phyloP scores from a whole-genome alignment of 2,113 vertebrate genomes.

The human region GRCh38 chr13:41731001-41731500 shows the following conservation, averaged over 20 bases:
- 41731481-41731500: conserved; percentile 23
- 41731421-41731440: not conserved
- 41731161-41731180: not conserved
- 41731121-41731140: not conserved
- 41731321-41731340: not conserved
- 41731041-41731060: too few relatives aligned
- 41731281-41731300: not conserved
- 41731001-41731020: too few relatives aligned
- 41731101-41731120: not conserved
- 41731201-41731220: not conserved
- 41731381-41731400: not conserved
- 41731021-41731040: too few relatives aligned
- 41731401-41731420: conserved; percentile 28
- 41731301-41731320: not conserved
- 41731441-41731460: not conserved
- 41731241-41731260: not conserved
- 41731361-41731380: not conserved
- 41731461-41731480: conserved; percentile 13
- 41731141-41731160: not conserved
- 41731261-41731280: not conserved
- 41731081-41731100: conserved; percentile 11
- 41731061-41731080: not conserved
- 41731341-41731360: not conserved
- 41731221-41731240: not conserved
- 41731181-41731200: not conserved